Percentiles rank a stretch among this genome's conserved stretches.
phyloP scores from a whole-genome alignment of 2,113 vertebrate species.

The Heptranchias perlo region DNA sequence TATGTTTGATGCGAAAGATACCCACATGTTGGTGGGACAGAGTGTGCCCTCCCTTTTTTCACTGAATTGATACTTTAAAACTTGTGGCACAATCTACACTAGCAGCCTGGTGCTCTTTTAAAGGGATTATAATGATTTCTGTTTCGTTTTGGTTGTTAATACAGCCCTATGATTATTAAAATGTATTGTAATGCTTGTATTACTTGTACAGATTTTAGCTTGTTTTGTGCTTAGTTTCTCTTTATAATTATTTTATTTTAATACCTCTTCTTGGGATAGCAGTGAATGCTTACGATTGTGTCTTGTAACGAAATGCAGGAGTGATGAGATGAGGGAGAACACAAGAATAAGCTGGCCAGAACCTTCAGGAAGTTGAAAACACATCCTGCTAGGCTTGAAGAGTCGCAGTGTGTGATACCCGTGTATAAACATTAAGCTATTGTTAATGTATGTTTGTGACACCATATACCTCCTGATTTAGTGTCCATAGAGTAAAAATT shows the following conservation, averaged over 20 bases:
- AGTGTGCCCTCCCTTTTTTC: too few species aligned
- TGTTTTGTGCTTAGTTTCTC: background rate
- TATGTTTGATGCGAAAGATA: background rate
- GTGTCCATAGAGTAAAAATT: background rate
- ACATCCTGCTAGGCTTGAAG: background rate
- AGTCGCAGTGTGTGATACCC: background rate
- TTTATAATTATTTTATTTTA: background rate
- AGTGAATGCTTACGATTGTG: background rate
- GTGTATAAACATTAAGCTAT: background rate
- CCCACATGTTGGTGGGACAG: background rate
- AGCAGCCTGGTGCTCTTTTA: background rate
- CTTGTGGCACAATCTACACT: background rate
- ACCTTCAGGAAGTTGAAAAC: background rate
- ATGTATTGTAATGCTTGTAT: background rate
- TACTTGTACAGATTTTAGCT: conserved; percentile 8
- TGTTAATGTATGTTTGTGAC: background rate
- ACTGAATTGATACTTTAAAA: background rate
- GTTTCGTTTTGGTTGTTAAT: conserved; percentile 4
- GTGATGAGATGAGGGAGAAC: background rate
- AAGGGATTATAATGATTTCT: conserved; percentile 22
- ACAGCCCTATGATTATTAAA: background rate
- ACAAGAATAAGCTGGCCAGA: background rate
- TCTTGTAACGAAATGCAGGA: background rate
- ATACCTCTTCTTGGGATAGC: background rate
- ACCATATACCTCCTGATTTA: too few species aligned